Evolutionary conservation across 2,113 vertebrate genomes (phyloP), one percentile per base, ranked within the genome.

Genomic region (Eclectus roratus): DNA sequence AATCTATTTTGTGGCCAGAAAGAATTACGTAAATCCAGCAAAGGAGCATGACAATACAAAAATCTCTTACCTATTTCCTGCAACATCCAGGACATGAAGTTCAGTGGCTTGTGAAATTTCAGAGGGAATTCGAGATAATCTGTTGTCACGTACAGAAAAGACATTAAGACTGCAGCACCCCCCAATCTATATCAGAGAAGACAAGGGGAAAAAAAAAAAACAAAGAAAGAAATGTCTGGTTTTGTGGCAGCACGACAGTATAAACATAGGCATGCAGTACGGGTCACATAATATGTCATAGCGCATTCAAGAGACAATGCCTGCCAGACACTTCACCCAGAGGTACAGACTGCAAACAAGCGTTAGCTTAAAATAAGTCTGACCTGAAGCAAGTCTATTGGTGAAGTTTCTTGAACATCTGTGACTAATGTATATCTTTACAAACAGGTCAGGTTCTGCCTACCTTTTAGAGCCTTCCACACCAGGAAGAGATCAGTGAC

Each of bases 61-160:
- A 64, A 31, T 61, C 70, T 56, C 95, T 89, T 96, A 99, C 99
- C 99, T 99, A 97, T 99, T 99, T 95, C 99, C 99, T 91, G 99
- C 99, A 83, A 99, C 98, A 44, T 99, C 99, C 5, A 99, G 97
- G 81, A 99, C 99, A 10, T 99, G 99, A 91, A 99, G 98, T 46
- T 99, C 99, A 46, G 98, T 97, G 27, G 99, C 99, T 94, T 99
- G 98, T 1, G 99, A 99, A 96, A 99, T 97, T 97, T 99, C 99
- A 16, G 99, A 79, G 6, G 99, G 99, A 94, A 99, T 98, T 94
- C 98, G 98, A 28, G 97, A 98, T 61, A 99, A 98, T 85, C 97
- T 97, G 96, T 99, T 99, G 95, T 99, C 99, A 93, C 99, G 98
- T 44, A 99, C 97, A 64, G 99, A 99, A 96, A 99, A 98, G 71